Percentiles rank a stretch among this genome's conserved stretches.
These are phyloP conservation scores for Campoletis sonorensis DNA, from an alignment of 1,140 invertebrate species.

Conservation along the genomic window DNA sequence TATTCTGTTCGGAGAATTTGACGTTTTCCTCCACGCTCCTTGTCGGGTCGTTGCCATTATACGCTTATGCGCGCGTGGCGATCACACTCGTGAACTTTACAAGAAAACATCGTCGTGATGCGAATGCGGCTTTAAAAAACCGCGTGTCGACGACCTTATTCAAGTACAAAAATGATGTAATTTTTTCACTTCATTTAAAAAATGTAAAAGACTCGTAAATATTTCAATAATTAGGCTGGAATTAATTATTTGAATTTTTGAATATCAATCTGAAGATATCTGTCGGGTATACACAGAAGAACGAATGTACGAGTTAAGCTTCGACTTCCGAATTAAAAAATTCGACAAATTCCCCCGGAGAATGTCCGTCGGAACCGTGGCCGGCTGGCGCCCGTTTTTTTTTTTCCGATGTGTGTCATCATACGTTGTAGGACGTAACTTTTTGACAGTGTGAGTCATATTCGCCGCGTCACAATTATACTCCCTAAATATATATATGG, in stretches of 20 bases:
- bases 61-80: too few relatives aligned
- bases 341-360: slow-evolving; percentile 31
- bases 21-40: too few relatives aligned
- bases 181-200: too few relatives aligned
- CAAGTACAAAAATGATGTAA: too few relatives aligned
- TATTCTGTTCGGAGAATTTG: too few relatives aligned
- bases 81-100: too few relatives aligned
- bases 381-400: slow-evolving; percentile 65
- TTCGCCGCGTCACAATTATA: neutral
- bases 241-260: neutral
- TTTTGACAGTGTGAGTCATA: neutral
- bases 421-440: neutral
- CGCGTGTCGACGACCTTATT: too few relatives aligned
- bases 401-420: neutral
- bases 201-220: neutral
- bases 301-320: slow-evolving; percentile 60
- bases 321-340: slow-evolving; percentile 66
- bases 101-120: too few relatives aligned
- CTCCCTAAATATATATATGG: slow-evolving; percentile 10
- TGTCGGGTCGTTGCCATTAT: too few relatives aligned
- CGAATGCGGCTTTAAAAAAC: too few relatives aligned
- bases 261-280: neutral
- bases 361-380: slow-evolving; percentile 67
- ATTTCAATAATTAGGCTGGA: neutral
- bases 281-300: neutral